Evolutionary conservation across 2,888 invertebrate genomes (phyloP), one percentile per base, ranked within the genome.

Genomic region (Chorisops tibialis): DNA sequence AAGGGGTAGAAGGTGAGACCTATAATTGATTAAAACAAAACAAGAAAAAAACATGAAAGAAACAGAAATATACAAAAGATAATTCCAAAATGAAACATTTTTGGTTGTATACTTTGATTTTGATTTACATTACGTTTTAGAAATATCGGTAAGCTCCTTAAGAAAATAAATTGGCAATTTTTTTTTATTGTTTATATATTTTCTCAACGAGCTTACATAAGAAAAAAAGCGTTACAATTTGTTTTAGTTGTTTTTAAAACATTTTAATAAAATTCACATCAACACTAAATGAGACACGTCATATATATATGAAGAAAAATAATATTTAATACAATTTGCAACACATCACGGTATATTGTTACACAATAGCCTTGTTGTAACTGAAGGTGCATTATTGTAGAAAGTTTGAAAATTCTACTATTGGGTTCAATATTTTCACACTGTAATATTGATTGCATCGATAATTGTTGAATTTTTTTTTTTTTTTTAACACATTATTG

Each of bases 1-100:
- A 88, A 93, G 95, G 86, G 97, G 98, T 86, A 93, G 98, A 93
- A 96, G 97, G 97, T 97, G 91, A 91, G 91, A 77, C 65, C 64
- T 72, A 69, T 73, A 68, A 67, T 66, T 67, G 70, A 64, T 64
- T 67, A 64, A 65, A 63, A 59, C 63, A 66, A 66, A 61, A n/a
- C n/a, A n/a, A n/a, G n/a, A n/a, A n/a, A n/a, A n/a, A n/a, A n/a
- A n/a, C n/a, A n/a, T n/a, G n/a, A n/a, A n/a, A 56, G 48, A 56
- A 59, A 49, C 51, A 59, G 30, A 56, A 69, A 67, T n/a, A 66
- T 62, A 60, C 51, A 67, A 66, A 69, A 70, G 69, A 68, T 68
- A 69, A 51, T 65, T n/a, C n/a, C 68, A 67, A 65, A 65, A 65
- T 67, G 66, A 70, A 52, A 47, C 18, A 59, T 16, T 22, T 37